Base-by-base conservation (phyloP, 2,888 invertebrate genomes). In the Trypoxylon attenuatum region DNA sequence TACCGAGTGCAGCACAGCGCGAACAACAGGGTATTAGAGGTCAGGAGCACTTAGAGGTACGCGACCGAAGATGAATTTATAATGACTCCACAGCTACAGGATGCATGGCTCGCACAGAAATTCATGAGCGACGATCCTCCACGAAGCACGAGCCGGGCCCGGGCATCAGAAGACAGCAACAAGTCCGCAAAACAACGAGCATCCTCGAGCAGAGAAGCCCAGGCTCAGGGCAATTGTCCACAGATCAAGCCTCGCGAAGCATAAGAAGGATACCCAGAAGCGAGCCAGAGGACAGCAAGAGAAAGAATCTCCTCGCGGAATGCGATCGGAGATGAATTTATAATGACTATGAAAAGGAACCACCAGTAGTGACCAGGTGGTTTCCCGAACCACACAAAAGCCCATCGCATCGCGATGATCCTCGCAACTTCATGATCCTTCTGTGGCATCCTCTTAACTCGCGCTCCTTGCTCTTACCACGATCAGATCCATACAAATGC, bases 401-500 rank as follows among this genome's bases (percentile, higher is more conserved):
- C 45, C 49, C 60, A 41, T 55, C 50, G 59, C 57, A 73, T 68
- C 67, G 65, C 60, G 69, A 71, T 69, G 74, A 71, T 74, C 61
- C 57, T 55, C n/a, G 33, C n/a, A 23, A 47, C 53, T 42, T 56
- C 52, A 56, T 33, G 63, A 69, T 68, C 57, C 54, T 39, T 51
- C 57, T 54, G 38, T 33, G 56, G 46, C 62, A 53, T 68, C 50
- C 70, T 71, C 70, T 61, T 54, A 54, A 61, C 67, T 68, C 46
- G 29, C n/a, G 33, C 33, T 33, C 33, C 33, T n/a, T n/a, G 43
- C 46, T 60, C 53, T 51, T 46, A 19, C 18, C 51, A 47, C 70
- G 78, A 81, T 83, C 83, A 71, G 80, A 82, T 82, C 78, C 81
- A 80, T 81, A 80, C 75, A 78, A 84, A 81, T 80, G 80, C 76